Evolutionary conservation across 2,797 vertebrate genomes (phyloP).

Genomic region (Tokudaia tokunoshimensis): DNA sequence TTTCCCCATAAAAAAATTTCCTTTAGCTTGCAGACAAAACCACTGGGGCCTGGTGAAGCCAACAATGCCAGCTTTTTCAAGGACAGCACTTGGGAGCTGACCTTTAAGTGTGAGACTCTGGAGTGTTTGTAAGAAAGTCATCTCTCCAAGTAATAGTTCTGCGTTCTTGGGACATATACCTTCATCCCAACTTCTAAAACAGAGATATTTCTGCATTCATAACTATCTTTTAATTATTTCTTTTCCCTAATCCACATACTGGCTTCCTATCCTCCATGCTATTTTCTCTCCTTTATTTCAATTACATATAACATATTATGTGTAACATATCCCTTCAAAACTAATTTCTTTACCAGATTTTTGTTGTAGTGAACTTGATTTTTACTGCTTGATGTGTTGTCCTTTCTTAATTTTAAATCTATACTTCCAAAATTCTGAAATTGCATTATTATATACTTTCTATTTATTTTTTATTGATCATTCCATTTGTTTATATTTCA

Average conservation of each 20-base stretch:
- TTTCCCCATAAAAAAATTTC: background rate
- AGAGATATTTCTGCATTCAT: background rate
- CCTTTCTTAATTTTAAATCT: background rate
- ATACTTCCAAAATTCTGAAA: constrained; percentile 39
- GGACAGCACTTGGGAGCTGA: background rate
- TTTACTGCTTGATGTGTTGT: background rate
- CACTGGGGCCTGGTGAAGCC: background rate
- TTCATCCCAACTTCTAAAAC: background rate
- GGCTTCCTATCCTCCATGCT: background rate
- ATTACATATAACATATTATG: background rate
- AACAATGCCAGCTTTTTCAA: background rate
- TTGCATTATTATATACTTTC: background rate
- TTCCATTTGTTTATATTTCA: background rate
- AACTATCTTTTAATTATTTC: background rate
- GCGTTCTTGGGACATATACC: background rate
- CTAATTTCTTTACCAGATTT: constrained; percentile 43
- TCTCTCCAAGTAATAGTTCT: background rate
- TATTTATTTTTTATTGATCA: background rate
- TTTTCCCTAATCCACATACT: background rate
- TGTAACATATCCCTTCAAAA: background rate
- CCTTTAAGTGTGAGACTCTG: background rate
- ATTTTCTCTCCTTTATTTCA: background rate
- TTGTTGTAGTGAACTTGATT: background rate
- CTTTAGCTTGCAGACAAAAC: background rate
- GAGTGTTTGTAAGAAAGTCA: background rate